A percentile compares a stretch with the other conserved stretches of the same genome.
These are phyloP conservation scores for Acrobasis repandana DNA, from an alignment of 2,888 invertebrate species.

Conservation along the genomic window DNA sequence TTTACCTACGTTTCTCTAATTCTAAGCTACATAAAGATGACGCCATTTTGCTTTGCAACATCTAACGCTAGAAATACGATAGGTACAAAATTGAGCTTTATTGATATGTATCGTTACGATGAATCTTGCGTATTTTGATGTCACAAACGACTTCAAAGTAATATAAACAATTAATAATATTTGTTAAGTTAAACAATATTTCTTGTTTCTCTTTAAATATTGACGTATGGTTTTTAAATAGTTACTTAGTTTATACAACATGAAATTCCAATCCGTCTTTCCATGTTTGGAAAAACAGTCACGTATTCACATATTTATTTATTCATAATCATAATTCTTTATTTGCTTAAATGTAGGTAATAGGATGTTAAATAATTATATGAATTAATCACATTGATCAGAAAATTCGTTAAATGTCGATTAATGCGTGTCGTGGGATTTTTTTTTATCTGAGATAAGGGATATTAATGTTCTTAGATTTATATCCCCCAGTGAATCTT, in stretches of 20 bases:
- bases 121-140: constrained; percentile 47
- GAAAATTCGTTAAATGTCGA: no score
- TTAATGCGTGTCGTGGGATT: no score
- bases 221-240: background rate
- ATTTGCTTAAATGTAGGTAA: no score
- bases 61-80: constrained; percentile 76
- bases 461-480: no score
- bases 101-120: constrained; percentile 77
- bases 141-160: constrained; percentile 13
- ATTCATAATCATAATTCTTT: no score
- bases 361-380: no score
- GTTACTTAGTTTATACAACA: background rate
- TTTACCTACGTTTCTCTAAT: constrained; percentile 50
- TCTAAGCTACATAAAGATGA: constrained; percentile 72
- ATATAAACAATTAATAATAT: background rate
- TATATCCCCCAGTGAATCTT: no score
- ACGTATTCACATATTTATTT: no score
- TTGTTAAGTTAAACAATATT: background rate
- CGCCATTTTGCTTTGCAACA: constrained; percentile 71
- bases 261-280: background rate
- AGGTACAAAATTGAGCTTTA: constrained; percentile 81
- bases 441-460: no score
- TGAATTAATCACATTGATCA: no score
- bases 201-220: background rate
- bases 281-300: background rate